Evolutionary conservation across 2,888 invertebrate species (phyloP), one percentile per base, ranked within the genome.

Genomic region (Sarcophaga carnaria): DNA sequence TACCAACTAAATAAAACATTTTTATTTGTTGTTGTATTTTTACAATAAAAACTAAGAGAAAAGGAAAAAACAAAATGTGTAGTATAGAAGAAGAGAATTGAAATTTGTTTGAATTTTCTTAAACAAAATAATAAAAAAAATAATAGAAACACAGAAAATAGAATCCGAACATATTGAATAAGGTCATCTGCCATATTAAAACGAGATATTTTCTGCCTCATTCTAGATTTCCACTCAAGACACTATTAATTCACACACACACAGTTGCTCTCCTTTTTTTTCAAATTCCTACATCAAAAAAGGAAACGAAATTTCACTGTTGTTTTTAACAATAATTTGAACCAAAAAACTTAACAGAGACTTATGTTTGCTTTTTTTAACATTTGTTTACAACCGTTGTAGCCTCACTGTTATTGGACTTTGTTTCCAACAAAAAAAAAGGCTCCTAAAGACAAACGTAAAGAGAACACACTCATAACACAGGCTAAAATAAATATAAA

Each of bases 141-240:
- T n/a, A 37, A 63, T n/a, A 47, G n/a, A 59, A 49, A 60, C 47
- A 47, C 11, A 69, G 20, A 49, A 66, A 45, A 17, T 37, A 37
- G 11, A 47, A 47, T 60, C 62, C 54, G 37, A 81, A 81, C 75
- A 82, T 64, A 71, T 82, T 71, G 76, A 82, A 82, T 82, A 66
- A 64, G 69, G 64, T 71, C 49, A 59, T 71, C 54, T 10, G 37
- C 37, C 37, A 77, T 59, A 59, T 17, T 17, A 72, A 77, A 77
- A 59, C 64, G 64, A 77, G 77, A 77, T 37, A 77, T 60, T 37
- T 37, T 37, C 37, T 37, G 8, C 10, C 37, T 37, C 37, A 8
- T 8, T 8, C 8, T 37, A 4, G 77, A 64, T 54, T 45, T 20
- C 45, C 69, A 76, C 37, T 47, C 60, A 75, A 37, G 37, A 37